phyloP scores from a whole-genome alignment of 2,113 vertebrate species.

The Orthonyx spaldingii region DNA sequence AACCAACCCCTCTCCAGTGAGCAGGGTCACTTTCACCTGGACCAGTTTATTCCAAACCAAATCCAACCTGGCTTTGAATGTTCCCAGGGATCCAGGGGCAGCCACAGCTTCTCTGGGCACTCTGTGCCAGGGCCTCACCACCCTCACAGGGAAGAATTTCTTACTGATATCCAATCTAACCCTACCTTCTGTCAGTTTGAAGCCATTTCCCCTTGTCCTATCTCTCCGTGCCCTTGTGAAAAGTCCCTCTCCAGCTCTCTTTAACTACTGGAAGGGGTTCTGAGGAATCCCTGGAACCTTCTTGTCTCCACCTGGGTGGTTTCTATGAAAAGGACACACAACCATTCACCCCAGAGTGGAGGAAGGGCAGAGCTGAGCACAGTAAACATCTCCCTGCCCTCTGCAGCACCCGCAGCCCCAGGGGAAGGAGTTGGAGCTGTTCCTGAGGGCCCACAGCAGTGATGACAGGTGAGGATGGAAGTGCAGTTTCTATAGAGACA shows the following conservation, averaged over 20 bases:
- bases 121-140: background rate
- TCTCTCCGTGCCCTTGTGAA: background rate
- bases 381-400: background rate
- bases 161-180: background rate
- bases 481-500: background rate
- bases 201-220: background rate
- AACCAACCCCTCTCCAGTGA: background rate
- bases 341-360: rapidly evolving
- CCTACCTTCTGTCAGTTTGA: background rate
- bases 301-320: background rate
- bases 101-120: background rate
- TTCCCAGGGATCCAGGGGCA: background rate
- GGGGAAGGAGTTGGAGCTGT: background rate
- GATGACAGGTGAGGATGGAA: background rate
- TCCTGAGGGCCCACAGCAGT: background rate
- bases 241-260: background rate
- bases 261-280: background rate
- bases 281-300: background rate
- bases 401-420: background rate
- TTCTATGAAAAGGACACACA: background rate
- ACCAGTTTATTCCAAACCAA: background rate
- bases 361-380: background rate
- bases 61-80: background rate
- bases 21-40: background rate
- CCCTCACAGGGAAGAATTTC: background rate